Evolutionary conservation across 2,888 invertebrate genomes (phyloP).

Genomic region (Oscheius onirici): DNA sequence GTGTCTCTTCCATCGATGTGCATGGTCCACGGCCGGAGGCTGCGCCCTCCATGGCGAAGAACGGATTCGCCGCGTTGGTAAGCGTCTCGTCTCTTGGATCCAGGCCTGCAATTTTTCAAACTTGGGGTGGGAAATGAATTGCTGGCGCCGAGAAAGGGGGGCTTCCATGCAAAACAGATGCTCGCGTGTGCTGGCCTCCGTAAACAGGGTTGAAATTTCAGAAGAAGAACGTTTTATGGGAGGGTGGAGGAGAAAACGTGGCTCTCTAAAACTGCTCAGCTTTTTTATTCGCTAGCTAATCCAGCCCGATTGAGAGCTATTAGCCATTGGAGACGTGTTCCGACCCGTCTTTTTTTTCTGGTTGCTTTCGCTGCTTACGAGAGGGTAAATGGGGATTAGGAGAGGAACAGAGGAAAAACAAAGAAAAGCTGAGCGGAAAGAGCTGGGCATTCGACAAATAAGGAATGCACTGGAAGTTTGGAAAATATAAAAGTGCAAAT

Average conservation of each 20-base stretch:
- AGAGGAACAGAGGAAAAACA: not conserved
- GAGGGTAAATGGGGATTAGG: not conserved
- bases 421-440: not conserved
- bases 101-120: conserved; percentile 14
- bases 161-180: conserved; percentile 20
- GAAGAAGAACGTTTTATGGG: not conserved
- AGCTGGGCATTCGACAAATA: too few species aligned
- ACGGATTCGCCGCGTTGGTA: conserved; percentile 40
- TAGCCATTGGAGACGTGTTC: too few species aligned
- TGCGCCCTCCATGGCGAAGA: conserved; percentile 54
- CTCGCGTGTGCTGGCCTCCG: not conserved
- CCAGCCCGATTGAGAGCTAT: too few species aligned
- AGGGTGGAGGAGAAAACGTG: not conserved
- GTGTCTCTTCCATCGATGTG: conserved; percentile 33
- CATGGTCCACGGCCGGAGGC: conserved; percentile 49
- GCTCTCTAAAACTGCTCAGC: not conserved
- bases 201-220: not conserved
- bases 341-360: too few species aligned
- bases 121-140: not conserved
- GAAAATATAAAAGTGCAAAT: not conserved
- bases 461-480: not conserved
- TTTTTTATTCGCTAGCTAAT: too few species aligned
- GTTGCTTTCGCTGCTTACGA: too few species aligned
- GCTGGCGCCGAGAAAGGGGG: not conserved
- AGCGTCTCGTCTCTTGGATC: not conserved